These are phyloP conservation scores for Diaperis boleti DNA, from an alignment of 2,888 invertebrate species.

Conservation along the genomic window DNA sequence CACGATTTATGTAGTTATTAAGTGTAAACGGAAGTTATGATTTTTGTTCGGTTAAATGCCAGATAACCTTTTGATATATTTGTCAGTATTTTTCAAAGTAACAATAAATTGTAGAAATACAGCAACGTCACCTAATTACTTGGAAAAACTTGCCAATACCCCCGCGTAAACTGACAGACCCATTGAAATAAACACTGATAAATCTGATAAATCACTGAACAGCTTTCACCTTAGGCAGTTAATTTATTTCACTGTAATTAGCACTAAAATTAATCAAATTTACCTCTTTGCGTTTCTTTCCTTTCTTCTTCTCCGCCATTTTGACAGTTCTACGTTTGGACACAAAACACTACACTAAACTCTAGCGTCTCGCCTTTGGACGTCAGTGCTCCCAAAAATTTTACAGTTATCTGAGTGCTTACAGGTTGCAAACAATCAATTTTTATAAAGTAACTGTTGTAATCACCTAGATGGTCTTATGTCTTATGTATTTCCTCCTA, in stretches of 20 bases:
- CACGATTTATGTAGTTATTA: neutral
- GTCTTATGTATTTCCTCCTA: too few relatives aligned
- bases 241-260: neutral
- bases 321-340: constrained; percentile 56
- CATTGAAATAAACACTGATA: neutral
- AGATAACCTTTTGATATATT: neutral
- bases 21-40: neutral
- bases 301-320: constrained; percentile 76
- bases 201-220: constrained; percentile 2
- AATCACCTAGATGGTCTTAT: too few relatives aligned
- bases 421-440: constrained; percentile 18
- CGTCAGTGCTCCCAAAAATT: constrained; percentile 42
- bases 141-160: constrained; percentile 9
- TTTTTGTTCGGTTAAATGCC: constrained; percentile 4
- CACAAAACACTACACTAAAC: too few relatives aligned
- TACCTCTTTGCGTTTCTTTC: constrained; percentile 75
- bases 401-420: constrained; percentile 28
- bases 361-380: too few relatives aligned
- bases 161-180: neutral
- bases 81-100: too few relatives aligned
- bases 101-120: too few relatives aligned
- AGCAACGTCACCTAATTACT: constrained; percentile 45
- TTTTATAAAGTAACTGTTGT: too few relatives aligned
- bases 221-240: neutral
- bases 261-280: constrained; percentile 52